Percentiles rank a stretch among this genome's conserved stretches.
Evolutionary conservation across 2,888 invertebrate genomes (phyloP).

Genomic region (Drepanosiphum platanoidis): DNA sequence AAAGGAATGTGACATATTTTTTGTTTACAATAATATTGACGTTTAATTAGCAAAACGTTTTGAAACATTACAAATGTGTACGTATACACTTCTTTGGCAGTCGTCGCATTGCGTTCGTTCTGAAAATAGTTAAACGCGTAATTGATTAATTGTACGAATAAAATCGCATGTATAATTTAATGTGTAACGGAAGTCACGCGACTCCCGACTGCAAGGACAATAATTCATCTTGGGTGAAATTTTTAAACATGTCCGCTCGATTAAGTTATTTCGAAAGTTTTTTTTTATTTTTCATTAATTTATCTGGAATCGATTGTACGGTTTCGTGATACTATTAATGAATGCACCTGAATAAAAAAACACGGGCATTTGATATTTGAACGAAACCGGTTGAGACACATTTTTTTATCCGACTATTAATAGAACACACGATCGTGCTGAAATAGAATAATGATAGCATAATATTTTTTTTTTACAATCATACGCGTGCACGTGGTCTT

Average conservation of each 20-base stretch:
- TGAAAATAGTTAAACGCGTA: neutral
- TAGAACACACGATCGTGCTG: slow-evolving; percentile 11
- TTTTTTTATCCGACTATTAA: slow-evolving; percentile 20
- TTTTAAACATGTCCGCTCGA: neutral
- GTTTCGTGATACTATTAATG: neutral
- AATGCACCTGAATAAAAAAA: slow-evolving; percentile 10
- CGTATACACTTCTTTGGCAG: too few relatives aligned
- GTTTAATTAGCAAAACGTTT: neutral
- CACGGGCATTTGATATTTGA: slow-evolving; percentile 15
- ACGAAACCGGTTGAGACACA: slow-evolving; percentile 16
- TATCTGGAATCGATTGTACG: slow-evolving; percentile 29
- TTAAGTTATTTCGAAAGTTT: slow-evolving; percentile 50
- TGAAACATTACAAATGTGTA: too few relatives aligned
- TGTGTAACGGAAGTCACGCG: neutral
- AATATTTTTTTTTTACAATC: slow-evolving; percentile 19
- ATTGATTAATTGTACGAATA: neutral
- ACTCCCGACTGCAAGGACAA: neutral
- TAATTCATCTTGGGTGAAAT: slow-evolving; percentile 50
- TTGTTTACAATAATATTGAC: neutral
- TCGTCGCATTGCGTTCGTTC: too few relatives aligned
- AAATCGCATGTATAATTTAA: neutral
- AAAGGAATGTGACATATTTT: too few relatives aligned
- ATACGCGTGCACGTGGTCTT: neutral
- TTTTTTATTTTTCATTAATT: slow-evolving; percentile 34
- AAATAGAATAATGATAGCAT: slow-evolving; percentile 2